phyloP scores from a whole-genome alignment of 2,113 vertebrate species.

The Tupaia chinensis region DNA sequence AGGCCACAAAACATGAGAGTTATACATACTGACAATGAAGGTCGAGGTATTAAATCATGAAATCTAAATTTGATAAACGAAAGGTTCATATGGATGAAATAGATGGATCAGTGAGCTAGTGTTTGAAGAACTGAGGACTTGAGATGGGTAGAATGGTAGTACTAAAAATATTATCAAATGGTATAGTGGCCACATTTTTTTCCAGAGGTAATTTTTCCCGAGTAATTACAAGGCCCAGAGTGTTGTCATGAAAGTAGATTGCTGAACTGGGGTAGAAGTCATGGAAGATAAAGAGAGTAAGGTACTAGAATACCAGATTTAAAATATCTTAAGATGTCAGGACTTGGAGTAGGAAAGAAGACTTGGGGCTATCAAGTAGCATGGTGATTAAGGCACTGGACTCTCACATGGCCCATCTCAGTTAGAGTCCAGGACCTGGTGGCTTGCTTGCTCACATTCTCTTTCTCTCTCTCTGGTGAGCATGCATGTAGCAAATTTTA shows the following conservation, averaged over 20 bases:
- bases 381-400: no score
- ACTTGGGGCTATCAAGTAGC: no score
- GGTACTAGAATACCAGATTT: neutral
- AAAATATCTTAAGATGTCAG: neutral
- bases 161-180: constrained; percentile 8
- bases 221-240: neutral
- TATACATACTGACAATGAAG: neutral
- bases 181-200: neutral
- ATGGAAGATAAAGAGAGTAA: neutral
- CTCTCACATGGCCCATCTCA: no score
- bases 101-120: neutral
- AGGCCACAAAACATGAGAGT: neutral
- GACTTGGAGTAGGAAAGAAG: neutral
- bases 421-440: no score
- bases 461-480: no score
- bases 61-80: constrained; percentile 17
- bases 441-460: no score
- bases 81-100: constrained; percentile 6
- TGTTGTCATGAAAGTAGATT: neutral
- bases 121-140: neutral
- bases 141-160: neutral
- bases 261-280: neutral
- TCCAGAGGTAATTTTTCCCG: neutral
- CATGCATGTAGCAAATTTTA: no score
- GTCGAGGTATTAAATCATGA: neutral